Evolutionary conservation across 2,113 vertebrate genomes (phyloP).

Genomic region (Collichthys lucidus): DNA sequence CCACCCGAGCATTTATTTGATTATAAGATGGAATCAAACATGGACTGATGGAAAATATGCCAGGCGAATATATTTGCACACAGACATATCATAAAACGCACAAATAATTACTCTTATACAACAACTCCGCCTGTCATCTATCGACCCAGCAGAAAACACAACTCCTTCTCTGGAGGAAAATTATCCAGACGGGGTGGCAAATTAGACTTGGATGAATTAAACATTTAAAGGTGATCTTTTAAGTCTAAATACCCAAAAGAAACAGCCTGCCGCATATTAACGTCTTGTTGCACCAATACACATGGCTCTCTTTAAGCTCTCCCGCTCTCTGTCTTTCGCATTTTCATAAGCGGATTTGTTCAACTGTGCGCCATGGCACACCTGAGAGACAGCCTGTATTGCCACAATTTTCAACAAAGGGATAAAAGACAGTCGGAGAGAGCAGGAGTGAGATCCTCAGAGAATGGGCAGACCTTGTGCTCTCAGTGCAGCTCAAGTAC

Average conservation of each 20-base stretch:
- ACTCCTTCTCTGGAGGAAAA: slow-evolving; percentile 34
- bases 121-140: slow-evolving; percentile 17
- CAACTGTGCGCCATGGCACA: slow-evolving; percentile 25
- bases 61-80: slow-evolving; percentile 34
- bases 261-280: neutral
- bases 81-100: slow-evolving; percentile 8
- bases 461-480: slow-evolving; percentile 19
- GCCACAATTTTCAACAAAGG: slow-evolving; percentile 25
- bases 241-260: slow-evolving; percentile 43
- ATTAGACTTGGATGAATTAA: slow-evolving; percentile 43
- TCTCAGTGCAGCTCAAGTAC: slow-evolving; percentile 42
- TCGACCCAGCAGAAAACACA: slow-evolving; percentile 21
- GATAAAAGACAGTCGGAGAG: slow-evolving; percentile 33
- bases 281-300: slow-evolving; percentile 16
- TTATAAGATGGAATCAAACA: slow-evolving; percentile 45
- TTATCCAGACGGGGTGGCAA: slow-evolving; percentile 23
- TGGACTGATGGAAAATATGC: slow-evolving; percentile 24
- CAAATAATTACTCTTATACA: slow-evolving; percentile 41
- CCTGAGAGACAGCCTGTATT: slow-evolving; percentile 23
- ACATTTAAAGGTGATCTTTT: slow-evolving; percentile 24
- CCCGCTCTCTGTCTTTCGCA: slow-evolving; percentile 10
- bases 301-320: slow-evolving; percentile 24
- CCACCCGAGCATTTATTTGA: slow-evolving; percentile 52
- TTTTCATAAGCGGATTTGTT: slow-evolving; percentile 47
- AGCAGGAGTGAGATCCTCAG: slow-evolving; percentile 31